phyloP scores from a whole-genome alignment of 1,140 invertebrate species.

The Aphaenogaster ashmeadi region DNA sequence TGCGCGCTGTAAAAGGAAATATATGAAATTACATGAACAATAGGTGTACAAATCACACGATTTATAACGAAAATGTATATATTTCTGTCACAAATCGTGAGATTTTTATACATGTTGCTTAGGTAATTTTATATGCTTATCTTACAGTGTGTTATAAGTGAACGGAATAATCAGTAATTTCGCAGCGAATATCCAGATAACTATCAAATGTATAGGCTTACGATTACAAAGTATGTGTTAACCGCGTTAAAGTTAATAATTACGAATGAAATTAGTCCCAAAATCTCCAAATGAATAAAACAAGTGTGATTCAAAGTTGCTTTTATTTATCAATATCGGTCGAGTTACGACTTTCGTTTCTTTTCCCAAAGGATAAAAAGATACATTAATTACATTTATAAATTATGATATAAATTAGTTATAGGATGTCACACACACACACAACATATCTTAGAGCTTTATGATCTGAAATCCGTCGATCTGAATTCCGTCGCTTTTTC shows the following conservation, averaged over 20 bases:
- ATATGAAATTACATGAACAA: not conserved
- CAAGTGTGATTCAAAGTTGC: not conserved
- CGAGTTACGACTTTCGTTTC: not conserved
- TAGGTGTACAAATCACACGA: not conserved
- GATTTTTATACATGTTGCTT: not conserved
- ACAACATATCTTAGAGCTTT: not conserved
- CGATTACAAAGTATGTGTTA: not conserved
- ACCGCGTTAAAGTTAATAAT: not conserved
- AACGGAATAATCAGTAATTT: not conserved
- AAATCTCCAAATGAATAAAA: not conserved
- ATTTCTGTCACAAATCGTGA: not conserved
- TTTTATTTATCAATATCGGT: not conserved
- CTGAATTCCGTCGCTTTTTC: not conserved
- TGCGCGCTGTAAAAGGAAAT: not conserved
- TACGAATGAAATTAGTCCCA: not conserved
- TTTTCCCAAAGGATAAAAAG: not conserved
- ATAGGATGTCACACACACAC: too few relatives aligned
- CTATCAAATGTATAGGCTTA: not conserved
- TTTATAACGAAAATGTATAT: not conserved
- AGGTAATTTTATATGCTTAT: not conserved
- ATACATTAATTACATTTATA: constrained; percentile 14
- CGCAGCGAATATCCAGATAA: not conserved
- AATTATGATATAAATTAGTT: not conserved
- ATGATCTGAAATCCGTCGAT: not conserved
- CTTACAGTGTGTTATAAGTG: not conserved